Conservation (phyloP, 2,113 vertebrate genomes). For the Cyprinus carpio region DNA sequence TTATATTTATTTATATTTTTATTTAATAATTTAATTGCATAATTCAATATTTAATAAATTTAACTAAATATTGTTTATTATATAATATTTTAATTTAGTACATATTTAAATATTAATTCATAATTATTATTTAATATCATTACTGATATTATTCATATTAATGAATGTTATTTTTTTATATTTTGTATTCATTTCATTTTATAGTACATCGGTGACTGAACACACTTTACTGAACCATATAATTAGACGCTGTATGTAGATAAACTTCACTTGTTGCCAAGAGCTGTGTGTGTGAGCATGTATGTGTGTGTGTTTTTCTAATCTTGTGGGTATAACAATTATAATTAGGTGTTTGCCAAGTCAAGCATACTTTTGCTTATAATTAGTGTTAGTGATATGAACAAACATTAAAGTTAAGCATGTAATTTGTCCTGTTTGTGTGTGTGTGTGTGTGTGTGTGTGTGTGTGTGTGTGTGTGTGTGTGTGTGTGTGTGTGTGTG, state of each 20-base stretch:
- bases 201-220: neutral
- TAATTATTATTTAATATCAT: neutral
- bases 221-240: neutral
- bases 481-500: too few species aligned
- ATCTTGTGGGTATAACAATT: neutral
- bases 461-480: too few species aligned
- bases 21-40: too few species aligned
- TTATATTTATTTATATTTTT: too few species aligned
- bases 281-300: neutral
- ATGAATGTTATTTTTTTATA: neutral
- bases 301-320: neutral
- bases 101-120: neutral
- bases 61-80: too few species aligned
- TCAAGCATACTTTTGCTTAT: constrained; percentile 17
- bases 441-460: too few species aligned
- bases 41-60: neutral
- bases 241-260: neutral
- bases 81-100: neutral
- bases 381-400: neutral
- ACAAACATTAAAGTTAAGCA: neutral
- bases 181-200: neutral
- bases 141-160: neutral
- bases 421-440: neutral
- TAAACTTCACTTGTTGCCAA: neutral
- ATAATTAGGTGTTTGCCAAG: constrained; percentile 15